Base-by-base conservation (phyloP, 2,888 invertebrate genomes). In the Piscicola geometra region DNA sequence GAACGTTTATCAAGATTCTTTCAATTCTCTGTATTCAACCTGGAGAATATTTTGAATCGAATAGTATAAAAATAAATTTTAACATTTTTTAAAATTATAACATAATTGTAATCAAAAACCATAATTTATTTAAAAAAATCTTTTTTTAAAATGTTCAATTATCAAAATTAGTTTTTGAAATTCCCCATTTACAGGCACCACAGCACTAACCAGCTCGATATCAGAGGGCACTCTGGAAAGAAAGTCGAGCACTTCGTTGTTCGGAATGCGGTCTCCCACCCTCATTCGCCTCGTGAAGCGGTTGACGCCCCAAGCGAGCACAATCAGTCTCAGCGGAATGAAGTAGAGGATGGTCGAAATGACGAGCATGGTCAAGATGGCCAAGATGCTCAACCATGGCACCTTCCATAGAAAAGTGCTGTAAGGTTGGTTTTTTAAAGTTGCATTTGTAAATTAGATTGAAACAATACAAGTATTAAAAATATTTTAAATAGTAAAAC, bases 351-450 rank as follows among this genome's bases (percentile, higher is more conserved):
- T 90, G 73, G 92, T 80, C 81, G 90, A 90, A 18, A 90, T 92
- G 71, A 90, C 87, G 77, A 90, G 84, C 73, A 94, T 87, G 82
- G 93, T 88, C 60, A 91, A 86, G 81, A 96, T 91, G 28, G 95
- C 94, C 85, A 99, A 88, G 88, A 92, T 93, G 82, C 96, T 95
- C 81, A 99, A 87, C 88, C 95, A 97, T 78, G 97, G 95, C 85
- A 96, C 92, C 78, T 95, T 94, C 88, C 97, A 99, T 86, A 96
- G 95, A 87, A 94, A 93, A 77, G 94, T 90, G 87, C 94, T 95
- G 88, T 78, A 89, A 89, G 78, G 81, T 80, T 82, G 25, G 25
- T 56, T 5, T 47, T n/a, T n/a, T n/a, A n/a, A n/a, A n/a, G n/a
- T n/a, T n/a, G n/a, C n/a, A n/a, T n/a, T n/a, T n/a, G n/a, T n/a